Evolutionary conservation across 2,888 invertebrate genomes (phyloP).

Genomic region (Dichetophora obliterata): DNA sequence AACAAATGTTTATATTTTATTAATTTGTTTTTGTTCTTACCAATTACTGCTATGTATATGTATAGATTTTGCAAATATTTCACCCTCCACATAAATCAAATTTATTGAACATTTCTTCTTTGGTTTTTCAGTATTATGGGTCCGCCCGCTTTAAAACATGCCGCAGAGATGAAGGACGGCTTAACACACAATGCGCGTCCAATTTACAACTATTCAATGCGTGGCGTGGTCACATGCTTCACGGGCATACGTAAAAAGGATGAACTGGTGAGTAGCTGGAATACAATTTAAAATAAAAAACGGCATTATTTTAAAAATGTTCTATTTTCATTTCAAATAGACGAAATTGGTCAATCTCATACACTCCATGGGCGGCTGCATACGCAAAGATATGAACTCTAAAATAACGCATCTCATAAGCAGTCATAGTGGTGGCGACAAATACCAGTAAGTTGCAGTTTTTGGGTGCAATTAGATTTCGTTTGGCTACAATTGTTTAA

Average conservation of each 20-base stretch:
- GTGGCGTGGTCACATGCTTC: constrained; percentile 89
- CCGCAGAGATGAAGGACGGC: constrained; percentile 79
- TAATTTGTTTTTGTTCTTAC: no score
- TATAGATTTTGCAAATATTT: no score
- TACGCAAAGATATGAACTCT: constrained; percentile 89
- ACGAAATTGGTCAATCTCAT: constrained; percentile 88
- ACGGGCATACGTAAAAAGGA: constrained; percentile 92
- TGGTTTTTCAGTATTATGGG: constrained; percentile 76
- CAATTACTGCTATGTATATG: no score
- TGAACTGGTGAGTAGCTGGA: constrained; percentile 78
- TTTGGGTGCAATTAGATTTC: no score
- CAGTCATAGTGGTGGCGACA: constrained; percentile 88
- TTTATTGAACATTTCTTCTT: neutral
- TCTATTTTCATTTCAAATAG: constrained; percentile 71
- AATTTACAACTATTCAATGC: constrained; percentile 89
- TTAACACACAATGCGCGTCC: constrained; percentile 82
- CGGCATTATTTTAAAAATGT: neutral
- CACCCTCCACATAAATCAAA: no score
- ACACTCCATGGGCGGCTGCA: constrained; percentile 97
- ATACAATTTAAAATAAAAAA: neutral
- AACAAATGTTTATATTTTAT: no score
- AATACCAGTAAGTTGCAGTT: constrained; percentile 77
- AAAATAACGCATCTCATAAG: constrained; percentile 95
- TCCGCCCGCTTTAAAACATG: constrained; percentile 83
- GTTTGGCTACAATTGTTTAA: no score